Base-by-base conservation (phyloP, 2,797 vertebrate genomes). In the Menidia menidia region DNA sequence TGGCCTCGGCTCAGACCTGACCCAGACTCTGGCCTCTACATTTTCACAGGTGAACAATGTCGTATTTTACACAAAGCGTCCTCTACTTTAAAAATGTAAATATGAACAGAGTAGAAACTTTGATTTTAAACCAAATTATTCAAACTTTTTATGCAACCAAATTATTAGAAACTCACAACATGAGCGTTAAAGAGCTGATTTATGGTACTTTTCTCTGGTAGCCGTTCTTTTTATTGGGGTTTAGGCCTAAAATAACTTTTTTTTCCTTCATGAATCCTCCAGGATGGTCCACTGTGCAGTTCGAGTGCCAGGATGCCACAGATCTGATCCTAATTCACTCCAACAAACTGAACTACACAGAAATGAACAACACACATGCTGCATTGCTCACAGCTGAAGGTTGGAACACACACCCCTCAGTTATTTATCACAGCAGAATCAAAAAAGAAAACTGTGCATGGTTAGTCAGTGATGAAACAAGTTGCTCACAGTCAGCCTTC, bases 311-410 rank as follows among this genome's bases (percentile, higher is more conserved):
- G 1, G 30, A 77, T 6, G 47, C 89, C 57, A 98, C 97, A 0
- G 0, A 94, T 52, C 43, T 96, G 80, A 95, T 98, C 89, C 87
- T 98, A 67, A 96, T 98, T 74, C 97, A 98, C 88, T 96, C 96
- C 90, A 96, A 96, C 64, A 93, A 95, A 50, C 95, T 98, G 52
- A 95, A 93, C 71, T 95, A 95, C 81, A 94, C 83, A 3, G 4
- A 0, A 0, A 1, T 58, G 68, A 35, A 79, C 1, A 13, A 50
- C 0, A 11, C 68, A 44, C 68, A 81, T 0, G 39, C 64, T 0
- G 80, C 47, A 19, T 67, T 11, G 10, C 81, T 94, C 30, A 82
- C 2, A 0, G 66, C 79, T 51, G 10, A 73, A 83, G 86, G 84
- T 66, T 25, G 25, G 25, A 25, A 25, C 25, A 25, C 25, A 25